Base-by-base conservation (phyloP, 2,888 invertebrate genomes). In the Leucozona laternaria region DNA sequence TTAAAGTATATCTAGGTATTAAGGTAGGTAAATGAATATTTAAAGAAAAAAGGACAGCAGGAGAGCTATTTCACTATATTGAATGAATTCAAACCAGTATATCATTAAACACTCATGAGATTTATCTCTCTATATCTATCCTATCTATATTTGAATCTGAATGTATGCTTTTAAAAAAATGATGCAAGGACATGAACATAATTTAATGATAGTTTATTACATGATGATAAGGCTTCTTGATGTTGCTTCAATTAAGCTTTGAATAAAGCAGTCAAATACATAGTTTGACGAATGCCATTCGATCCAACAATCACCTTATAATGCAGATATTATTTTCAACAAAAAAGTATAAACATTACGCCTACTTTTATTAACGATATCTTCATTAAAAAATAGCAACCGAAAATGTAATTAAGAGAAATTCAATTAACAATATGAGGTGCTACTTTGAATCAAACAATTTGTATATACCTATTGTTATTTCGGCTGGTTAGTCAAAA, bases 391-490 rank as follows among this genome's bases (percentile, higher is more conserved):
- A 43, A 43, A n/a, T 22, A 60, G 58, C 22, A 31, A 64, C 43
- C 43, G 10, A 66, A 48, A 34, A 48, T 48, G 20, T 66, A 20
- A 48, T 66, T 20, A 45, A 66, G 62, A 45, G 31, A 66, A 48
- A 66, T 66, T 66, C 31, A 66, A 66, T 48, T 48, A 66, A 66
- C 66, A 48, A 48, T 64, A 48, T 45, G 28, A 66, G 48, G 66
- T 66, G 62, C 57, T 48, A 50, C 17, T 73, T 73, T 73, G 60
- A 48, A 62, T 62, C 50, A 37, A 62, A 73, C 37, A 62, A 25
- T 48, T 37, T 73, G 50, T 55, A 28, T 31, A n/a, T n/a, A n/a
- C n/a, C n/a, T n/a, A 57, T 57, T 55, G 40, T 55, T 76, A 66
- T 53, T 64, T 40, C 11, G 53, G 25, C 37, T 62, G 60, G 48